phyloP scores from a whole-genome alignment of 92 coral and sea anemone genomes.

The Heliopora coerulea region DNA sequence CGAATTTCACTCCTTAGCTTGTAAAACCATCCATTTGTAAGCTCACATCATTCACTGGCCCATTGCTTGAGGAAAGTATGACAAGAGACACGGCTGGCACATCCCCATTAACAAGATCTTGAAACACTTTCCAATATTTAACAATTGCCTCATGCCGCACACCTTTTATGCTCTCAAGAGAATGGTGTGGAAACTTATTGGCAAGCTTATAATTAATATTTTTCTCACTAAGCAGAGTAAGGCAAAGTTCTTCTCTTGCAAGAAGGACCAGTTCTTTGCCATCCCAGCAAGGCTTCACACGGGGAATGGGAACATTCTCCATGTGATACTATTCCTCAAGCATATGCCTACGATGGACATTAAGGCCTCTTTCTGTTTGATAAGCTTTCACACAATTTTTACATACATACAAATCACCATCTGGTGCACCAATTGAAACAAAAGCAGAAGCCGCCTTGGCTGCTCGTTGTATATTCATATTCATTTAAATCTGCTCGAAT shows the following conservation, averaged over 20 bases:
- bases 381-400: conserved; percentile 9
- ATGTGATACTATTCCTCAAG: conserved; percentile 30
- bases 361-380: conserved; percentile 5
- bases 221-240: background rate
- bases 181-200: background rate
- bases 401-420: background rate
- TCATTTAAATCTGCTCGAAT: no score
- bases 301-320: conserved; percentile 16
- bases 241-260: conserved; percentile 14
- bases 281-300: conserved; percentile 26
- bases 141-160: no score
- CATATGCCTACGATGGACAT: conserved; percentile 10
- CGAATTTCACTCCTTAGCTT: no score
- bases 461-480: no score
- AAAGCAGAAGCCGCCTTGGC: background rate
- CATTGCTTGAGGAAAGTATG: no score
- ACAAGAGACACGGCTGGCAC: no score
- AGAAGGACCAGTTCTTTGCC: conserved; percentile 34
- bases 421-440: background rate
- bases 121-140: no score
- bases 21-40: no score
- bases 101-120: no score
- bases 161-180: background rate
- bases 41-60: no score
- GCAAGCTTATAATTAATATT: background rate